These are phyloP conservation scores for Atherinosoma microstoma DNA, from an alignment of 2,797 vertebrate genomes.

Conservation along the genomic window DNA sequence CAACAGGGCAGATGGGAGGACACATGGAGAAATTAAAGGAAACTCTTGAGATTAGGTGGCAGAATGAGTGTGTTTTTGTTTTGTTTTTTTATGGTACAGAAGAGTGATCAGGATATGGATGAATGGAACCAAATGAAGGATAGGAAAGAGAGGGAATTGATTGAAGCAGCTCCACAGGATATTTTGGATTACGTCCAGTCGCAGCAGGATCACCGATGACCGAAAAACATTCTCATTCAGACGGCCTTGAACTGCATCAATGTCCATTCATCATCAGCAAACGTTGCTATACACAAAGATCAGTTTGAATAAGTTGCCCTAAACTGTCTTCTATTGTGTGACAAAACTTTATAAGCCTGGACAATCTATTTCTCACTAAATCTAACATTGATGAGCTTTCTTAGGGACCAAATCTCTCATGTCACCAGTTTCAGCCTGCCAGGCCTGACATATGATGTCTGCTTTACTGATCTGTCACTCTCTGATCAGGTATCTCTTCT, in stretches of 20 bases:
- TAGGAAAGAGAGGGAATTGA: constrained; percentile 1
- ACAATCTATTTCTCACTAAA: not conserved
- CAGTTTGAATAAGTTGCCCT: constrained; percentile 11
- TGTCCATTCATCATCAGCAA: not conserved
- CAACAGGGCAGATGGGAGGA: constrained; percentile 24
- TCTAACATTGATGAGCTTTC: not conserved
- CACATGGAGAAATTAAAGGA: constrained; percentile 16
- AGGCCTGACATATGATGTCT: constrained; percentile 60
- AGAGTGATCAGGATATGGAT: not conserved
- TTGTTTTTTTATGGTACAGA: not conserved
- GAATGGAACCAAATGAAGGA: not conserved
- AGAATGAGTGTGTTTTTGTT: not conserved
- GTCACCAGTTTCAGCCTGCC: constrained; percentile 13
- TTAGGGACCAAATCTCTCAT: not conserved
- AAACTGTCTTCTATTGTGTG: not conserved
- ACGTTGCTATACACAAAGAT: constrained; percentile 2
- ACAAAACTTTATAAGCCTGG: not conserved
- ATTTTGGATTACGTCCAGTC: constrained; percentile 20
- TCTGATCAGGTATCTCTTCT: constrained; percentile 99
- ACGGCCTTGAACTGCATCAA: not conserved
- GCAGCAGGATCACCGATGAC: constrained; percentile 1
- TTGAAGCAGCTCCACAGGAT: constrained; percentile 6
- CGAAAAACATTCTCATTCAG: not conserved
- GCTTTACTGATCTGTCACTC: constrained; percentile 92
- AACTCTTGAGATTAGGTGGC: constrained; percentile 10